Evolutionary conservation across 1,140 invertebrate species (phyloP), one percentile per base, ranked within the genome.

Genomic region (Drosophila bipectinata): DNA sequence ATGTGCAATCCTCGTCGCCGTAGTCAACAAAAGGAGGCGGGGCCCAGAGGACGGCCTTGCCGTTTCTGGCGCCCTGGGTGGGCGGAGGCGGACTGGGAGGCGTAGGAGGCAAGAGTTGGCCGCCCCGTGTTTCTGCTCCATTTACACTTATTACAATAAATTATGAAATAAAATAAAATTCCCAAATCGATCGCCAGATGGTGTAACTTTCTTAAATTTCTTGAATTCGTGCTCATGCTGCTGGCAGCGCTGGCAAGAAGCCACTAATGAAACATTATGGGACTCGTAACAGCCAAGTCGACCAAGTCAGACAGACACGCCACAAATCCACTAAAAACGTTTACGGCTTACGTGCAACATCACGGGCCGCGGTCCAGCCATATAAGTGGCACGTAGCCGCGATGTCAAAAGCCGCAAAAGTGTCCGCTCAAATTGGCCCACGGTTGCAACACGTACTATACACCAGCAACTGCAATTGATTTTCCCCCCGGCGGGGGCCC

Each of bases 181-280:
- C 34, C n/a, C 45, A 61, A 66, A 45, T 49, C 45, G 48, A 39
- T 59, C 62, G 24, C 12, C 21, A 26, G 39, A 37, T 37, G 34
- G 34, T 4, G 4, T 2, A n/a, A 37, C 3, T 15, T 28, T 21
- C 8, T 44, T 10, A 24, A 21, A 10, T 5, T 21, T 15, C 14
- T 21, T 18, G 15, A 45, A 45, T 15, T 47, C 15, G 44, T 21
- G 9, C 49, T 8, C n/a, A 34, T n/a, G 30, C 54, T 32, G 54
- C 52, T 26, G 60, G 37, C 21, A 21, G 21, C 18, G 4, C 52
- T 81, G 79, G 24, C 68, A 64, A 68, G 72, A 21, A 56, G 59
- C 83, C 71, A 78, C 82, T 85, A 85, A 85, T 87, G 82, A 82
- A 72, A 87, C 82, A 87, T 87, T 82, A 85, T 82, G 82, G 74